A percentile compares a stretch with the other conserved stretches of the same genome.
Evolutionary conservation across 2,888 invertebrate species (phyloP).

Genomic region (Urechis unicinctus): DNA sequence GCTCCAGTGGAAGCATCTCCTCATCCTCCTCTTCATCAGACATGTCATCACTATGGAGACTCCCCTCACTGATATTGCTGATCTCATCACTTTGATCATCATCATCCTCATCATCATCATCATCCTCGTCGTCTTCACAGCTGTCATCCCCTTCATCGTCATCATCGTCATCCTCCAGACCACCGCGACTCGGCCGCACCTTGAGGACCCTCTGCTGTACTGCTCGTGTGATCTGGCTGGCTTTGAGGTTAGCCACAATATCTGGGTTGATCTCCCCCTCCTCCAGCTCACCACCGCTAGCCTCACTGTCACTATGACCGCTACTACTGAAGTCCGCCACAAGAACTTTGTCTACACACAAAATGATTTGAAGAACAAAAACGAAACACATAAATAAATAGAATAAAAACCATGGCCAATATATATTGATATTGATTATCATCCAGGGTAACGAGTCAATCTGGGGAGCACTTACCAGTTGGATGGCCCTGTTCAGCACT

Average conservation of each 20-base stretch:
- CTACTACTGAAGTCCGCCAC: constrained; percentile 13
- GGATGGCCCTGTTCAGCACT: too few relatives aligned
- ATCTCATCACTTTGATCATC: constrained; percentile 25
- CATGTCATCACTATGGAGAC: constrained; percentile 13
- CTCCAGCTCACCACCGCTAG: constrained; percentile 8
- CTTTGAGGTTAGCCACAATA: not conserved
- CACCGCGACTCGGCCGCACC: not conserved
- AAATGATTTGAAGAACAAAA: too few relatives aligned
- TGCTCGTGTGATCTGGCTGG: not conserved
- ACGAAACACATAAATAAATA: too few relatives aligned
- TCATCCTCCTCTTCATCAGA: constrained; percentile 3
- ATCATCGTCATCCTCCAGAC: not conserved
- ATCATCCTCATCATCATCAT: not conserved
- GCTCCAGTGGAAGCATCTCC: too few relatives aligned
- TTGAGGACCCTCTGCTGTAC: not conserved
- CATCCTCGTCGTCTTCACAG: too few relatives aligned
- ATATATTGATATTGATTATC: too few relatives aligned
- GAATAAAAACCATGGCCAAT: too few relatives aligned
- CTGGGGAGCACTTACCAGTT: too few relatives aligned
- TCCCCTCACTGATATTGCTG: constrained; percentile 39
- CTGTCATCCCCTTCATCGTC: not conserved
- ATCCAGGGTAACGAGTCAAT: too few relatives aligned
- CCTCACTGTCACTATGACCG: constrained; percentile 11
- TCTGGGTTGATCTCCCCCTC: constrained; percentile 10
- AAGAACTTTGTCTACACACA: not conserved